phyloP scores from a whole-genome alignment of 1,140 invertebrate genomes.

The Colletes latitarsis region DNA sequence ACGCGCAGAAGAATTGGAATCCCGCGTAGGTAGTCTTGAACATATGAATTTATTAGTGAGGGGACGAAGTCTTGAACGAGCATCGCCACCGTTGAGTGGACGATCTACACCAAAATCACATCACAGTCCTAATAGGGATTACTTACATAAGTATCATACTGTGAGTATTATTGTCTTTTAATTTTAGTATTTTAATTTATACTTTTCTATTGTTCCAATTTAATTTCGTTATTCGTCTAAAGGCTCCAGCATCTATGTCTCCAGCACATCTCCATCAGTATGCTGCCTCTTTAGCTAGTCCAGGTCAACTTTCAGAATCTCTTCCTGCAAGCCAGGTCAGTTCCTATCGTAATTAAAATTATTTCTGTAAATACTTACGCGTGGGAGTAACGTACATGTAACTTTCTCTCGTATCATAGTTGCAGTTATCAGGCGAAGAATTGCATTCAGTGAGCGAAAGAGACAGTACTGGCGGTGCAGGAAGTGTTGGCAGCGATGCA shows the following conservation, averaged over 20 bases:
- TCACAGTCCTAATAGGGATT: slow-evolving; percentile 89
- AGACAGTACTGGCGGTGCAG: slow-evolving; percentile 85
- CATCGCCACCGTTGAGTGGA: slow-evolving; percentile 90
- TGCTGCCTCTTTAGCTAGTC: slow-evolving; percentile 84
- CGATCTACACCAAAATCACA: slow-evolving; percentile 90
- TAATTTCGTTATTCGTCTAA: slow-evolving; percentile 68
- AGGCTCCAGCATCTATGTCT: slow-evolving; percentile 94
- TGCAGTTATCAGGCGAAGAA: slow-evolving; percentile 88
- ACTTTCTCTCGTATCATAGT: slow-evolving; percentile 75
- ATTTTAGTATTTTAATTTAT: neutral
- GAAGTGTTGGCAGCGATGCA: slow-evolving; percentile 85
- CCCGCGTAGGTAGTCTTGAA: slow-evolving; percentile 96
- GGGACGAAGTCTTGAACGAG: slow-evolving; percentile 87
- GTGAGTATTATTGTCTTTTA: slow-evolving; percentile 81
- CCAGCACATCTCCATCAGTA: slow-evolving; percentile 92
- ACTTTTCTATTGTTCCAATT: neutral
- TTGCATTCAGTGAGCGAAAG: slow-evolving; percentile 84
- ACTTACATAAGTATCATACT: slow-evolving; percentile 92
- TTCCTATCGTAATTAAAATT: slow-evolving; percentile 29
- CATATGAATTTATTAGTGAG: slow-evolving; percentile 93
- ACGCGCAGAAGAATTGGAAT: slow-evolving; percentile 97
- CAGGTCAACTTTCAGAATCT: slow-evolving; percentile 87
- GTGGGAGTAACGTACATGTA: neutral
- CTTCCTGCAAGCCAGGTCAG: slow-evolving; percentile 91
- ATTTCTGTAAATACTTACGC: neutral